Evolutionary conservation across 2,888 invertebrate genomes (phyloP).

Genomic region (Eremobia ochroleuca): DNA sequence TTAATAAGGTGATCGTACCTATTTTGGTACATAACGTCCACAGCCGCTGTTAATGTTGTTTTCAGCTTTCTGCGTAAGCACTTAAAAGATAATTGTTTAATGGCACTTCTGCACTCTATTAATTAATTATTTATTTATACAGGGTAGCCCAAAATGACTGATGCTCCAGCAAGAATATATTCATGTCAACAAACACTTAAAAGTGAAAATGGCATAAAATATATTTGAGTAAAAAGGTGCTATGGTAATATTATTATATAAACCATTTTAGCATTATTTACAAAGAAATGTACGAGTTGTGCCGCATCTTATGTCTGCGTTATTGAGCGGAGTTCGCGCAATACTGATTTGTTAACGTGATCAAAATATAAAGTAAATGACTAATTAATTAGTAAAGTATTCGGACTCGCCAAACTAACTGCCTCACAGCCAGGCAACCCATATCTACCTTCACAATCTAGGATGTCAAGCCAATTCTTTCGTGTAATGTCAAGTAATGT

Average conservation of each 20-base stretch:
- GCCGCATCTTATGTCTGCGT: too few species aligned
- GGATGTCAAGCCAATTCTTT: neutral
- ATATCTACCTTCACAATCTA: neutral
- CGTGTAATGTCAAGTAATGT: too few species aligned
- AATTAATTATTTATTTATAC: constrained; percentile 4
- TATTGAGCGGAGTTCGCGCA: too few species aligned
- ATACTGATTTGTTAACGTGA: neutral
- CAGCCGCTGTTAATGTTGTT: neutral
- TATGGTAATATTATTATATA: too few species aligned
- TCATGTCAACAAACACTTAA: neutral
- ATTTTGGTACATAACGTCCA: neutral
- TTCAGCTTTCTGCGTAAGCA: neutral
- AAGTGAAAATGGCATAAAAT: neutral
- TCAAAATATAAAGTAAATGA: neutral
- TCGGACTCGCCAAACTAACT: too few species aligned
- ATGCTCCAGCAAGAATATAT: neutral
- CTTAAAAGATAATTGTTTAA: neutral
- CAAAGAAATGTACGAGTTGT: too few species aligned
- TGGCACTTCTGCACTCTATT: constrained; percentile 1
- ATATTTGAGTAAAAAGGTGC: neutral
- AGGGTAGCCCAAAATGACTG: neutral
- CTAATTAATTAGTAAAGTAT: neutral
- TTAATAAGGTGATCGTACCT: neutral
- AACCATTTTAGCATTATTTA: too few species aligned
- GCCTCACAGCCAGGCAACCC: neutral